Evolutionary conservation across 2,797 vertebrate genomes (phyloP).

Genomic region (Mormyrus proboscirostris): DNA sequence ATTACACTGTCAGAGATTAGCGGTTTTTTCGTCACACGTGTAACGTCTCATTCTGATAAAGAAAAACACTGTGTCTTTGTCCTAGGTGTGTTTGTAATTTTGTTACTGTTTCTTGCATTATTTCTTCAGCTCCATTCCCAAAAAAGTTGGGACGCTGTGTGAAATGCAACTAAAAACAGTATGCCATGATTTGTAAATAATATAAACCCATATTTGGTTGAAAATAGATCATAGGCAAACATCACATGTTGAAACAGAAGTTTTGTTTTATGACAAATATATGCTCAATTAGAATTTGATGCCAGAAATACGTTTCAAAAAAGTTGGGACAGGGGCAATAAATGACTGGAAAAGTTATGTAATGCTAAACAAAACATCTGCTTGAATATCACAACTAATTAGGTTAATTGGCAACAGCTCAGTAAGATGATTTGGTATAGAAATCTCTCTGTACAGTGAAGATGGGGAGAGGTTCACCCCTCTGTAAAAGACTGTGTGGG

Average conservation of each 20-base stretch:
- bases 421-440: background rate
- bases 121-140: conserved; percentile 45
- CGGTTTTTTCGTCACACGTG: conserved; percentile 54
- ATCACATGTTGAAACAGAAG: background rate
- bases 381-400: background rate
- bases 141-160: background rate
- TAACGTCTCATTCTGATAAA: conserved; percentile 55
- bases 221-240: background rate
- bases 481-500: background rate
- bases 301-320: background rate
- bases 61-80: conserved; percentile 54
- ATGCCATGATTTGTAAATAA: background rate
- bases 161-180: background rate
- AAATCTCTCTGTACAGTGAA: background rate
- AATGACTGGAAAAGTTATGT: background rate
- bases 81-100: conserved; percentile 56
- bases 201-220: background rate
- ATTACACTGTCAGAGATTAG: conserved; percentile 57
- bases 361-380: background rate
- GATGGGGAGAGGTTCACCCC: background rate
- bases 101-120: conserved; percentile 69
- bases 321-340: background rate
- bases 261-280: background rate
- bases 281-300: background rate
- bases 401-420: background rate